A percentile compares a stretch with the other conserved stretches of the same genome.
Conservation (phyloP, 2,888 invertebrate genomes). For the Mythimna albipuncta region DNA sequence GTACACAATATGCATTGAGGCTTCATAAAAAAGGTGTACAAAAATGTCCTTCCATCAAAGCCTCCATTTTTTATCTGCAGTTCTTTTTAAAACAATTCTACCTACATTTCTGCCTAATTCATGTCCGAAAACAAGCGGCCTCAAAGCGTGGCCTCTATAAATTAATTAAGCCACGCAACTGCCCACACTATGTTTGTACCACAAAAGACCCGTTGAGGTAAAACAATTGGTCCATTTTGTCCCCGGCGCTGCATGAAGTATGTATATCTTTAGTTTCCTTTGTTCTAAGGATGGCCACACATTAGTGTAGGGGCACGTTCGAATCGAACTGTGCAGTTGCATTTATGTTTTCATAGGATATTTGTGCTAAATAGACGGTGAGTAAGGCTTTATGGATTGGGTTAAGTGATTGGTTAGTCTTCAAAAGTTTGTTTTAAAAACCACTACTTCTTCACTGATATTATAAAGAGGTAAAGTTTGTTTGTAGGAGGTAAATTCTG, state of each 20-base stretch:
- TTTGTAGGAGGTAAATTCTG: too few species aligned
- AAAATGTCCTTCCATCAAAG: constrained; percentile 1
- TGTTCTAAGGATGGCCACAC: constrained; percentile 50
- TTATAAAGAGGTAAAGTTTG: too few species aligned
- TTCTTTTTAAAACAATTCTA: constrained; percentile 24
- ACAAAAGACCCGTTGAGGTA: constrained; percentile 73
- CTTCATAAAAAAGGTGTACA: background rate
- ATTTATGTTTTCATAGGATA: constrained; percentile 10
- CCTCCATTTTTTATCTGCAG: constrained; percentile 6
- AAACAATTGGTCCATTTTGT: constrained; percentile 74
- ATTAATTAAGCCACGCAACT: constrained; percentile 69
- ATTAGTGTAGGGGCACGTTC: constrained; percentile 42
- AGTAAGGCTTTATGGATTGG: background rate
- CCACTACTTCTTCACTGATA: background rate
- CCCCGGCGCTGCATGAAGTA: constrained; percentile 57
- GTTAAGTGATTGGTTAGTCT: background rate
- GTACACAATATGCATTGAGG: background rate
- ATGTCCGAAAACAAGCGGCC: constrained; percentile 9
- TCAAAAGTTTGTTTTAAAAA: background rate
- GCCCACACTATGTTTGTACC: constrained; percentile 70
- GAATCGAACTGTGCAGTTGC: constrained; percentile 26
- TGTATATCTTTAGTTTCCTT: constrained; percentile 47
- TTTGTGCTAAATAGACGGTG: constrained; percentile 7
- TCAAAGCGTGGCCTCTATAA: constrained; percentile 62
- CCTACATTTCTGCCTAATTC: constrained; percentile 29